Conservation (phyloP, 1,140 invertebrate genomes). For the Brachionus rubens region DNA sequence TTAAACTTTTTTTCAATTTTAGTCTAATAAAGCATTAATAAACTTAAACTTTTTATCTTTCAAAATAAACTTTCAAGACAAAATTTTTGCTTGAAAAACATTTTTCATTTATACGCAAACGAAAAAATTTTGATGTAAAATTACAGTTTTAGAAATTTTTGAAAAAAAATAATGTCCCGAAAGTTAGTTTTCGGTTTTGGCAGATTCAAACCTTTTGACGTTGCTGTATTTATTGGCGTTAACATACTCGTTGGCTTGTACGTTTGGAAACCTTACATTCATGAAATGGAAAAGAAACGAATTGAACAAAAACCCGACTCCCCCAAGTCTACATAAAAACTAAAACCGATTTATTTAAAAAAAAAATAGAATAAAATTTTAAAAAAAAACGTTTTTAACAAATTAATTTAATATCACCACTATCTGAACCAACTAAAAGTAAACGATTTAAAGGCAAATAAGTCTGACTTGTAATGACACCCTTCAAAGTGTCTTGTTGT, state of each 20-base stretch:
- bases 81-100: too few species aligned
- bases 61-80: too few species aligned
- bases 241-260: constrained; percentile 29
- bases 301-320: neutral
- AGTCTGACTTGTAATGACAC: constrained; percentile 80
- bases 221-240: constrained; percentile 16
- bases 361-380: constrained; percentile 12
- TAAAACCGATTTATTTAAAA: too few species aligned
- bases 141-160: too few species aligned
- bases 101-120: too few species aligned
- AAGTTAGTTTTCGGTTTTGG: constrained; percentile 11
- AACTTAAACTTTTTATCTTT: too few species aligned
- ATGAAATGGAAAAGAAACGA: constrained; percentile 9
- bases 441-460: constrained; percentile 81
- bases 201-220: constrained; percentile 23
- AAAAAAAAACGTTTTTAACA: constrained; percentile 63
- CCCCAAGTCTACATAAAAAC: too few species aligned
- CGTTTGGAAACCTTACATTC: constrained; percentile 34
- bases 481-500: constrained; percentile 81
- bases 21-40: neutral
- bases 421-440: constrained; percentile 82
- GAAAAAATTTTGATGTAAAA: too few species aligned
- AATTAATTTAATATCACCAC: constrained; percentile 76
- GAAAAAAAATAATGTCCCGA: constrained; percentile 1
- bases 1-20: neutral